phyloP scores from a whole-genome alignment of 2,888 invertebrate genomes.

The Diarsia dahlii region DNA sequence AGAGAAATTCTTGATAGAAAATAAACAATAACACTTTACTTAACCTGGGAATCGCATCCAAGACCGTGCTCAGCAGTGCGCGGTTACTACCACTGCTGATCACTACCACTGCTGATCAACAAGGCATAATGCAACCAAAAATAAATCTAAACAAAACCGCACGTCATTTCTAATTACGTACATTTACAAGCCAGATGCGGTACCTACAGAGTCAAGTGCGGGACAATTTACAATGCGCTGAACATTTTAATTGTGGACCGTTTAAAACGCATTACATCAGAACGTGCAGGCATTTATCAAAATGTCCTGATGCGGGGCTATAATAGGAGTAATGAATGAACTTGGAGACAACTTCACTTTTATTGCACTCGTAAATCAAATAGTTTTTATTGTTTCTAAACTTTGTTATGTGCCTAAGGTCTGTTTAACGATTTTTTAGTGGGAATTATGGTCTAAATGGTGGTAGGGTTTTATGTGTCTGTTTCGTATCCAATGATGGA shows the following conservation, averaged over 20 bases:
- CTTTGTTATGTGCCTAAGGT: conserved; percentile 64
- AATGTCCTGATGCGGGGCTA: conserved; percentile 66
- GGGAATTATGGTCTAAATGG: background rate
- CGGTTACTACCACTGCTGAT: too few relatives aligned
- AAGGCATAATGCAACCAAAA: background rate
- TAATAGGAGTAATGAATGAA: conserved; percentile 74
- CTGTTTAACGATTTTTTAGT: conserved; percentile 23
- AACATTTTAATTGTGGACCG: conserved; percentile 81
- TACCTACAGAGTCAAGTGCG: conserved; percentile 58
- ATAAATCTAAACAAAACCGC: conserved; percentile 35
- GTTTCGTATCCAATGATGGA: conserved; percentile 2
- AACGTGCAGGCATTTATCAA: conserved; percentile 80
- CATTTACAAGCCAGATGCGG: conserved; percentile 68
- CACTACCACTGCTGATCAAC: too few relatives aligned
- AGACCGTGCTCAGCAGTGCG: too few relatives aligned
- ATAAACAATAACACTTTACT: too few relatives aligned
- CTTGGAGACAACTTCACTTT: conserved; percentile 70
- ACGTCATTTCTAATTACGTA: conserved; percentile 75
- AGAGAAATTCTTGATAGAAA: too few relatives aligned
- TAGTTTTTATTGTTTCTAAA: conserved; percentile 70
- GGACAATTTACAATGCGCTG: conserved; percentile 76
- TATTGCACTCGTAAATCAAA: conserved; percentile 77
- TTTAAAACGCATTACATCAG: conserved; percentile 81
- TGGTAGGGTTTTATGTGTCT: background rate
- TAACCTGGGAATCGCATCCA: too few relatives aligned